Base-by-base conservation (phyloP, 2,113 vertebrate genomes). In the Tautogolabrus adspersus region DNA sequence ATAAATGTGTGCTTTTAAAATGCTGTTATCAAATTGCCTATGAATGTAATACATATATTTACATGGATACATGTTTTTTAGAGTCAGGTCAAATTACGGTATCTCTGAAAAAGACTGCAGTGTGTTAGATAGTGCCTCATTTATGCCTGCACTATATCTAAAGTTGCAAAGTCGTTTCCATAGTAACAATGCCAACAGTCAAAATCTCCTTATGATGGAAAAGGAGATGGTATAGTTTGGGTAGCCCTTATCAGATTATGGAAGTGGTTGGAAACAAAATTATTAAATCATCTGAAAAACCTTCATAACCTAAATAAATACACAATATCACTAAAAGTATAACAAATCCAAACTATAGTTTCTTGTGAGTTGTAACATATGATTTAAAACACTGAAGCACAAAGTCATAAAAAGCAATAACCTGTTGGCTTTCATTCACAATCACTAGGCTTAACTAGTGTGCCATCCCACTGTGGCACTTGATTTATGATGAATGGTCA, bases 131-230 rank as follows among this genome's bases (percentile, higher is more conserved):
- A 22, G 8, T 22, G 54, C 69, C 58, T 76, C 63, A 67, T 54
- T 62, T 63, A 37, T 67, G 65, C 19, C 13, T 44, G 22, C n/a
- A 65, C 42, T 83, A 55, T 51, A 59, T 80, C 70, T 77, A 78
- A 71, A 81, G 74, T 86, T 72, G 46, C 61, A 77, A 86, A 67
- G 68, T 75, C 51, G 89, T 92, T 91, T 82, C 90, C 85, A 90
- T 89, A 82, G 90, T 80, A 90, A 91, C 87, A 74, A 84, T 68
- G 56, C 75, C 69, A 89, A 90, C 84, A 85, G 51, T 81, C 6
- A 66, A 70, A 56, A 84, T 72, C 60, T 58, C 30, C 6, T 34
- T 3, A 64, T 73, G 51, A 87, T 81, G 44, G 62, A 69, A 70
- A 76, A 71, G 60, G 58, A 74, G 51, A 58, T 49, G 13, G 47